Evolutionary conservation across 2,113 vertebrate species (phyloP).

Genomic region (Mormoops blainvillei): DNA sequence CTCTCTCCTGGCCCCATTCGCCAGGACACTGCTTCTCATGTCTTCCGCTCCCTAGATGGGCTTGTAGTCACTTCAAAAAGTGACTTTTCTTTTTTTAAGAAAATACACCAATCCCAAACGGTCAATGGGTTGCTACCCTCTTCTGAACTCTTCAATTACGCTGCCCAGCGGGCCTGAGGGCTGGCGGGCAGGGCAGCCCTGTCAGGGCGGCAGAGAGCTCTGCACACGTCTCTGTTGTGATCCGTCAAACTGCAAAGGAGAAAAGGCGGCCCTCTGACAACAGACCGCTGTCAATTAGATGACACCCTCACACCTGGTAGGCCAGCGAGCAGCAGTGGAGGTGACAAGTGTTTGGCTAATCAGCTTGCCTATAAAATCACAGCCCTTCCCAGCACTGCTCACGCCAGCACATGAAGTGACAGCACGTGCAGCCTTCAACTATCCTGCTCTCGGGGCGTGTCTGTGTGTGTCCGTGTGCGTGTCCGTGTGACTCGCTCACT

Average conservation of each 20-base stretch:
- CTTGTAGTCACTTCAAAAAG: not conserved
- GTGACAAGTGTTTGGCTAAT: conserved; percentile 53
- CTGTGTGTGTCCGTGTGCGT: too few species aligned
- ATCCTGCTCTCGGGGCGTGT: not conserved
- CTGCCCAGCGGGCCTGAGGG: not conserved
- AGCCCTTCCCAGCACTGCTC: not conserved
- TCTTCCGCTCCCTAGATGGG: not conserved
- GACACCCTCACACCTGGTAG: not conserved
- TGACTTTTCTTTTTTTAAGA: not conserved
- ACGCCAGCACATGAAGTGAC: not conserved
- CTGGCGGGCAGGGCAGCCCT: conserved; percentile 40
- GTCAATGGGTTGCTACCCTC: not conserved
- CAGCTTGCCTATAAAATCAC: conserved; percentile 6
- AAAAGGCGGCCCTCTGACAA: conserved; percentile 60
- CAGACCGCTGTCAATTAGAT: conserved; percentile 63
- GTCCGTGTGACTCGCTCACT: not conserved
- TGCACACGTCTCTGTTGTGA: conserved; percentile 42
- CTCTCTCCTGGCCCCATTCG: not conserved
- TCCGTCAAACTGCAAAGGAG: conserved; percentile 48
- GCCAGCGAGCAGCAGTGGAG: not conserved
- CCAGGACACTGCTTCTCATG: not conserved
- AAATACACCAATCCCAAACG: not conserved
- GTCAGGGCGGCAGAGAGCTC: conserved; percentile 19
- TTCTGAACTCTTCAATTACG: not conserved
- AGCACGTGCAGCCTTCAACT: not conserved